These are phyloP conservation scores for Dermatemys mawii DNA, from an alignment of 2,113 vertebrate genomes.

Conservation along the genomic window DNA sequence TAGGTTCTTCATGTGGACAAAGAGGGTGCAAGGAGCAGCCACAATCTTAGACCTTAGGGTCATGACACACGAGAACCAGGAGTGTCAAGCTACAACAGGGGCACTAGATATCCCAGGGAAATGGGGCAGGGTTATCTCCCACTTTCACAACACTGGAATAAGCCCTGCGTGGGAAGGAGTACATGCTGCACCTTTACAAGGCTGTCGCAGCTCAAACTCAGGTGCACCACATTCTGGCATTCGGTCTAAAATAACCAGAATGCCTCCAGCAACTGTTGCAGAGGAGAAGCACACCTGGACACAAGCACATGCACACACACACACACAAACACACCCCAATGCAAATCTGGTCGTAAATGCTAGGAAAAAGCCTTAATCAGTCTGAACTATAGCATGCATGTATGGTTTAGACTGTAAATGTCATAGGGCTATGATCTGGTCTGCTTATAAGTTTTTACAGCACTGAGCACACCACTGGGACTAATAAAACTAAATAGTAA, in stretches of 20 bases:
- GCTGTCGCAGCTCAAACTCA: not conserved
- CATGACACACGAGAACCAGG: not conserved
- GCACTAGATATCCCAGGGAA: not conserved
- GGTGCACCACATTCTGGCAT: accelerated
- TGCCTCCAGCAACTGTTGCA: not conserved
- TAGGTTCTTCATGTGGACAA: not conserved
- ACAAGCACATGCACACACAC: not conserved
- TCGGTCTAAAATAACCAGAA: not conserved
- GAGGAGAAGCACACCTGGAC: accelerated
- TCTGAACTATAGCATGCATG: not conserved
- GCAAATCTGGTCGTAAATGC: not conserved
- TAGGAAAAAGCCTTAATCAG: not conserved
- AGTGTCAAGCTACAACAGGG: not conserved
- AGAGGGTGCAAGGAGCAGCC: not conserved
- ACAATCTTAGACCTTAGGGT: not conserved
- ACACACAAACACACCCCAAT: accelerated
- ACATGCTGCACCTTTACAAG: not conserved
- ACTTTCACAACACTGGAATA: not conserved
- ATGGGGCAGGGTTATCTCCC: not conserved
- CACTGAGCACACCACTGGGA: not conserved
- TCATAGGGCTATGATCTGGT: not conserved
- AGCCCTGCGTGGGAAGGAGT: not conserved
- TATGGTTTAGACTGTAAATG: not conserved
- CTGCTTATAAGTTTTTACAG: not conserved
- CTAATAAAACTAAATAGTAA: not conserved